phyloP scores from a whole-genome alignment of 2,113 vertebrate genomes.

The Marmota flaviventris region DNA sequence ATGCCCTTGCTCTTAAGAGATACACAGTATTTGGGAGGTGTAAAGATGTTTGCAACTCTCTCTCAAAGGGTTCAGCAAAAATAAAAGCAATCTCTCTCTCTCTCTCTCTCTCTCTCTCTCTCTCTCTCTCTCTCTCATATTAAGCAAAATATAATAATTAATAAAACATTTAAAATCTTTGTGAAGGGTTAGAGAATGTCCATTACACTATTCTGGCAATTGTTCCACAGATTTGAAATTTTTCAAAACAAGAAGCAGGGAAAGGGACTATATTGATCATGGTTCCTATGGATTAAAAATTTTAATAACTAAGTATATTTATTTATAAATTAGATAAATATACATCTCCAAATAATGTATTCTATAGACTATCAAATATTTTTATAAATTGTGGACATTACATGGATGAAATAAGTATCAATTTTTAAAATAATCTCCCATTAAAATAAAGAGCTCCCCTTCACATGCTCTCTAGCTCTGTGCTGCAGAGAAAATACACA shows the following conservation, averaged over 20 bases:
- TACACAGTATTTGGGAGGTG: not conserved
- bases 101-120: not conserved
- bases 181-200: not conserved
- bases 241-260: slow-evolving; percentile 5
- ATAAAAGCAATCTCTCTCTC: not conserved
- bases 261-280: not conserved
- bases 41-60: not conserved
- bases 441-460: slow-evolving; percentile 12
- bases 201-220: not conserved
- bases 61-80: slow-evolving; percentile 4
- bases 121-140: not conserved
- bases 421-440: slow-evolving; percentile 35
- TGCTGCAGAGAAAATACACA: not conserved
- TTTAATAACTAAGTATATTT: not conserved
- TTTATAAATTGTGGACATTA: not conserved
- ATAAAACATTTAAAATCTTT: not conserved
- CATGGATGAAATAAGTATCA: not conserved
- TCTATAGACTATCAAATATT: not conserved
- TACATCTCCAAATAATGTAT: not conserved
- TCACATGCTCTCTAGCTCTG: not conserved
- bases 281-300: not conserved
- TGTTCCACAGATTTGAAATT: not conserved
- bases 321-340: not conserved
- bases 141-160: not conserved
- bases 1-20: not conserved